Evolutionary conservation across 2,888 invertebrate genomes (phyloP).

Genomic region (Rugalucina vietnamica): DNA sequence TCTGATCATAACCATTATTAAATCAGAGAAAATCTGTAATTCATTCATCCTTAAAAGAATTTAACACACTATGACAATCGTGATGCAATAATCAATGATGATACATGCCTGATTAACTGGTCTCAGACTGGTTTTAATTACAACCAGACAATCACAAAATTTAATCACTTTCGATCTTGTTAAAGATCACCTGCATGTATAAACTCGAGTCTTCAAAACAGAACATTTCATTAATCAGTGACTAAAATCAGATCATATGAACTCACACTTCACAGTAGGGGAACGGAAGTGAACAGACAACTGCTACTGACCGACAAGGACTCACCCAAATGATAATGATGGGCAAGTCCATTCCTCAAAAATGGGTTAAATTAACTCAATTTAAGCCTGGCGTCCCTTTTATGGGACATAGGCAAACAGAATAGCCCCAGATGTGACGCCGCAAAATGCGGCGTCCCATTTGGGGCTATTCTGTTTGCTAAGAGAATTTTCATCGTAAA

Average conservation of each 20-base stretch:
- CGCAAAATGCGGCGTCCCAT: too few relatives aligned
- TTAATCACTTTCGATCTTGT: neutral
- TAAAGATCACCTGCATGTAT: neutral
- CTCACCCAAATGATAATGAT: too few relatives aligned
- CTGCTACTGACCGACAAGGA: neutral
- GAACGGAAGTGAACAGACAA: neutral
- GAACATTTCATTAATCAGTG: neutral
- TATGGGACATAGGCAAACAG: too few relatives aligned
- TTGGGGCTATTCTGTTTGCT: too few relatives aligned
- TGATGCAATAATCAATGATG: neutral
- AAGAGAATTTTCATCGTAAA: too few relatives aligned
- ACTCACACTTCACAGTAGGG: neutral
- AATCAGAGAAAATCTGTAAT: neutral
- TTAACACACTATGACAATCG: neutral
- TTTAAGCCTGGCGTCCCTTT: too few relatives aligned
- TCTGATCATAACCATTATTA: neutral
- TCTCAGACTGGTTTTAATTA: neutral
- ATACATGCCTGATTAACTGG: neutral
- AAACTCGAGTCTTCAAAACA: neutral
- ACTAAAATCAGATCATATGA: neutral
- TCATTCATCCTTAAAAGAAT: neutral
- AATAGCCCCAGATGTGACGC: too few relatives aligned
- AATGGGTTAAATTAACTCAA: too few relatives aligned
- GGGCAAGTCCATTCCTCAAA: too few relatives aligned
- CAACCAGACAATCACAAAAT: neutral